phyloP scores from a whole-genome alignment of 2,888 invertebrate genomes.

The Actias luna region DNA sequence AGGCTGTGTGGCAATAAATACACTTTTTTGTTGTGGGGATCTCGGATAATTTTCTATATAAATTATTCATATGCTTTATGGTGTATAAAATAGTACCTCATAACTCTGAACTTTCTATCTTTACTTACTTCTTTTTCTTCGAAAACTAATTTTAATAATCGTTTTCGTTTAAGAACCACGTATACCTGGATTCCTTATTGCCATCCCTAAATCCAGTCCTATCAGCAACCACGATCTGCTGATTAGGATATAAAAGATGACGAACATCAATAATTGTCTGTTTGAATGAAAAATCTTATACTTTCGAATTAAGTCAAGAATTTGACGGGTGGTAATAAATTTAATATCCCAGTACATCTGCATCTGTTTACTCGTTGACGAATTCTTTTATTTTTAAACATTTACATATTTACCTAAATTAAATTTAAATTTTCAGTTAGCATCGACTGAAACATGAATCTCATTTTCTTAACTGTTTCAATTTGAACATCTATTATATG shows the following conservation, averaged over 20 bases:
- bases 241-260: not conserved
- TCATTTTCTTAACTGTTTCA: conserved; percentile 5
- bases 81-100: not conserved
- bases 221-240: not conserved
- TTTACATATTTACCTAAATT: not conserved
- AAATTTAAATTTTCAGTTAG: not conserved
- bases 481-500: not conserved
- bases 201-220: not conserved
- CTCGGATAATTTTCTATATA: not conserved
- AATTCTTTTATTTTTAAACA: not conserved
- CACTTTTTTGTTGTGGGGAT: too few relatives aligned
- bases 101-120: not conserved
- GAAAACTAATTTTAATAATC: too few relatives aligned
- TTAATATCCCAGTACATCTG: not conserved
- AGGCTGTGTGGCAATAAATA: not conserved
- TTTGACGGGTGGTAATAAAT: not conserved
- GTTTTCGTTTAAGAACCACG: not conserved
- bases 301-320: not conserved
- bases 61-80: not conserved
- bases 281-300: not conserved
- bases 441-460: conserved; percentile 2
- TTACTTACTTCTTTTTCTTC: too few relatives aligned
- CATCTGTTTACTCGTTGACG: too few relatives aligned
- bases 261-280: not conserved
- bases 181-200: not conserved